Evolutionary conservation across 1,140 invertebrate genomes (phyloP), one percentile per base, ranked within the genome.

Genomic region (Episyrphus balteatus): DNA sequence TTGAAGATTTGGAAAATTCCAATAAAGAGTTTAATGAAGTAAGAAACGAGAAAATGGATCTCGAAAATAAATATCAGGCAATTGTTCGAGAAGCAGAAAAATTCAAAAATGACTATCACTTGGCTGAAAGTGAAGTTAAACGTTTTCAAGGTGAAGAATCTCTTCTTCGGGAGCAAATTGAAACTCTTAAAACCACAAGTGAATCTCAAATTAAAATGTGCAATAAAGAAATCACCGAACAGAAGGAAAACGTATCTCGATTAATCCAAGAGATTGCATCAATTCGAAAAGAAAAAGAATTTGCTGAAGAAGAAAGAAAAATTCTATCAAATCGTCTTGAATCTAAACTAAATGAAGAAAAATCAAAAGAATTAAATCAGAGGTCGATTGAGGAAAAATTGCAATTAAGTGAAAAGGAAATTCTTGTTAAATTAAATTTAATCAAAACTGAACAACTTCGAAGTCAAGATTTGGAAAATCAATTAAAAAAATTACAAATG

Each of bases 341-440:
- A 19, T 21, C 42, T 19, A 48, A n/a, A 14, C 17, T 40, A 11
- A 46, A 41, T 26, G 18, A 47, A 13, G 44, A 51, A 13, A 37
- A 36, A 9, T 30, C 42, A 3, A 40, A 46, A 1, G 46, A 51
- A 42, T 13, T 36, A 12, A 51, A 46, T 37, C 19, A 48, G 13
- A 52, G 49, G 42, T 39, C 44, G 2, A 46, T 52, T 11, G 30
- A 46, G 8, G 46, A 48, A 31, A 50, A 43, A 33, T 50, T 45
- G 11, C 46, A 45, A 32, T 13, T 34, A 8, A 18, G 34, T n/a
- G 33, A 52, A 8, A 36, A 14, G 38, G 2, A 13, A 50, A 12
- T n/a, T 55, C 3, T n/a, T 44, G 0, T 17, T 31, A 1, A 42
- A 48, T 5, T 19, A 54, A 34, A 43, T 47, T n/a, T 44, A 54